Evolutionary conservation across 2,888 invertebrate species (phyloP).

Genomic region (Melanostoma scalare): DNA sequence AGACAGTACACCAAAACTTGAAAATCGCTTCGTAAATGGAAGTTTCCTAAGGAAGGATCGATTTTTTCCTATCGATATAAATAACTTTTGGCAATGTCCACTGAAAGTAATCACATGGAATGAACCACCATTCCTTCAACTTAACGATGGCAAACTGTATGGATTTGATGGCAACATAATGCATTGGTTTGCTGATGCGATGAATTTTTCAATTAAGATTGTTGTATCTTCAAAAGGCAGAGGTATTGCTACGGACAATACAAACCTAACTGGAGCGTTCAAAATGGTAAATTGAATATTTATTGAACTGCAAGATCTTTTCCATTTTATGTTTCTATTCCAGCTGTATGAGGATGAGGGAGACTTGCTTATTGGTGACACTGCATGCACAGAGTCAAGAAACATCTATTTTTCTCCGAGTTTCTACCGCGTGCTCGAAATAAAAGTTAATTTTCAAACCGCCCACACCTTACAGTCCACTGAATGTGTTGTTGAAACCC

Average conservation of each 20-base stretch:
- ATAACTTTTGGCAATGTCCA: slow-evolving; percentile 13
- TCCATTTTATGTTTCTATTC: not conserved
- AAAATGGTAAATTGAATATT: not conserved
- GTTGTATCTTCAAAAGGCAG: not conserved
- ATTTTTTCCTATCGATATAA: not conserved
- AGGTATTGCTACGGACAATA: not conserved
- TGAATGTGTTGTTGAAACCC: not conserved
- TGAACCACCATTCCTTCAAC: not conserved
- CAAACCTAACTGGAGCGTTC: not conserved
- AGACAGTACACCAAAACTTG: not conserved
- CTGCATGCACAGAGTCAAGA: not conserved
- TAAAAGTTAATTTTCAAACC: not conserved
- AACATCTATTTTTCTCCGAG: not conserved
- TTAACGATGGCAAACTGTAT: not conserved
- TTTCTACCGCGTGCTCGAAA: not conserved
- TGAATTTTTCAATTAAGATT: slow-evolving; percentile 13
- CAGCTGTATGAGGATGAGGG: not conserved
- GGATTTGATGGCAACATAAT: not conserved
- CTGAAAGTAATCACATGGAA: slow-evolving; percentile 2
- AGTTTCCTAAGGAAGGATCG: not conserved
- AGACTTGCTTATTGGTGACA: slow-evolving; percentile 7
- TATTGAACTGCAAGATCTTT: no score
- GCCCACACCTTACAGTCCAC: not conserved
- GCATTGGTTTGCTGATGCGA: not conserved
- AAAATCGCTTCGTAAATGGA: slow-evolving; percentile 29